A percentile compares a stretch with the other conserved stretches of the same genome.
Evolutionary conservation across 92 coral and sea anemone genomes (phyloP).

Genomic region (Plumapathes pennacea): DNA sequence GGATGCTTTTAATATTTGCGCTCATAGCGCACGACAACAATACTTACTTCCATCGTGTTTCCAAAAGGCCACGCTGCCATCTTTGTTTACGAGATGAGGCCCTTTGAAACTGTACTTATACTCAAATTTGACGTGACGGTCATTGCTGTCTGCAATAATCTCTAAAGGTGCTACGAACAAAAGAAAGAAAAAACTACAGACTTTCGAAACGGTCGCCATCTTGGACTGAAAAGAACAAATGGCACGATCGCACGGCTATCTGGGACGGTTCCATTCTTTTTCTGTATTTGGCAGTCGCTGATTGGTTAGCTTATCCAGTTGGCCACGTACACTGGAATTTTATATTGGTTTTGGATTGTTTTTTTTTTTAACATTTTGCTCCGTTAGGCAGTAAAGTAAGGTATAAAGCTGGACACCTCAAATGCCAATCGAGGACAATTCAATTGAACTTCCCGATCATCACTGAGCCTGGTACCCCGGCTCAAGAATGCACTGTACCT

Average conservation of each 20-base stretch:
- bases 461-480: too few relatives aligned
- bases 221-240: conserved; percentile 64
- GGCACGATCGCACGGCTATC: conserved; percentile 9
- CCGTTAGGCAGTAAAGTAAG: too few relatives aligned
- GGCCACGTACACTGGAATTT: too few relatives aligned
- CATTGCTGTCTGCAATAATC: conserved; percentile 72
- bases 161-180: conserved; percentile 61
- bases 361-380: too few relatives aligned
- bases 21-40: not conserved
- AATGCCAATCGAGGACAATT: too few relatives aligned
- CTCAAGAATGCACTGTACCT: too few relatives aligned
- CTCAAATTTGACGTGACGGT: conserved; percentile 90
- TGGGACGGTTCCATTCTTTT: not conserved
- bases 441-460: too few relatives aligned
- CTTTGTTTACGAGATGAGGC: conserved; percentile 86
- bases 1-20: conserved; percentile 1
- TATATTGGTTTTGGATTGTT: too few relatives aligned
- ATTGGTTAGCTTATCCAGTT: too few relatives aligned
- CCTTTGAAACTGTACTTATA: conserved; percentile 98
- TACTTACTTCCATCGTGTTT: conserved; percentile 94
- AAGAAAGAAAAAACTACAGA: conserved; percentile 36
- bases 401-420: too few relatives aligned
- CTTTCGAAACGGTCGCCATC: conserved; percentile 76
- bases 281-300: conserved; percentile 78
- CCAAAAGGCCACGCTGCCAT: conserved; percentile 93